Evolutionary conservation across 2,888 invertebrate genomes (phyloP).

Genomic region (Acanthosepion esculentum): DNA sequence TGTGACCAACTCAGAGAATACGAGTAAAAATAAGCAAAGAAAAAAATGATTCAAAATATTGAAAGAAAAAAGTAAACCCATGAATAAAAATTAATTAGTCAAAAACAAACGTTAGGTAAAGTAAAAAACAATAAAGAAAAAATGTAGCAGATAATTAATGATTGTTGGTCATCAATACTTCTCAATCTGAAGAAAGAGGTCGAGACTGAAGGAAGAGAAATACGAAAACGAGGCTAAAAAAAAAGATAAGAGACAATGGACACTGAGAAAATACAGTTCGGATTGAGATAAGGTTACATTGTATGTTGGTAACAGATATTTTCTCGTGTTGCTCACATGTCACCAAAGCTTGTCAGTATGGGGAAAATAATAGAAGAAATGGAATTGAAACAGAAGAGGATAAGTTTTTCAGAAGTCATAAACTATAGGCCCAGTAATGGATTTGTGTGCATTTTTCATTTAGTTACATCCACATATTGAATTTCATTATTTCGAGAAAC

Average conservation of each 20-base stretch:
- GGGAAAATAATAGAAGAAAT: not conserved
- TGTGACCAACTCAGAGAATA: not conserved
- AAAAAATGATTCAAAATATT: not conserved
- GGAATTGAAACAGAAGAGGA: not conserved
- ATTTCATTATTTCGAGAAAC: no score
- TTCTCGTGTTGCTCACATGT: not conserved
- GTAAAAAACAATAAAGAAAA: not conserved
- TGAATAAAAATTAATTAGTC: not conserved
- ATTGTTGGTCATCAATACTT: not conserved
- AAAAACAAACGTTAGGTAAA: not conserved
- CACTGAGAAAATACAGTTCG: not conserved
- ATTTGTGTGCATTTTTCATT: not conserved
- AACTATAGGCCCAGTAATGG: not conserved
- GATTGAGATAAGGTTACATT: not conserved
- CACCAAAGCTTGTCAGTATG: not conserved
- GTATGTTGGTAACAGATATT: conserved; percentile 17
- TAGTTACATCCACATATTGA: not conserved
- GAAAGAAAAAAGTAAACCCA: not conserved
- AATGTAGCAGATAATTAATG: not conserved
- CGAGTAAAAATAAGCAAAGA: not conserved
- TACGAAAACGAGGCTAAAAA: not conserved
- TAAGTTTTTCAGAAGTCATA: not conserved
- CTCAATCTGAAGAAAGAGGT: not conserved
- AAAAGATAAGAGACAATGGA: not conserved
- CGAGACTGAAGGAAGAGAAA: no score